Base-by-base conservation (phyloP, 2,888 invertebrate genomes). In the Penaeus monodon region DNA sequence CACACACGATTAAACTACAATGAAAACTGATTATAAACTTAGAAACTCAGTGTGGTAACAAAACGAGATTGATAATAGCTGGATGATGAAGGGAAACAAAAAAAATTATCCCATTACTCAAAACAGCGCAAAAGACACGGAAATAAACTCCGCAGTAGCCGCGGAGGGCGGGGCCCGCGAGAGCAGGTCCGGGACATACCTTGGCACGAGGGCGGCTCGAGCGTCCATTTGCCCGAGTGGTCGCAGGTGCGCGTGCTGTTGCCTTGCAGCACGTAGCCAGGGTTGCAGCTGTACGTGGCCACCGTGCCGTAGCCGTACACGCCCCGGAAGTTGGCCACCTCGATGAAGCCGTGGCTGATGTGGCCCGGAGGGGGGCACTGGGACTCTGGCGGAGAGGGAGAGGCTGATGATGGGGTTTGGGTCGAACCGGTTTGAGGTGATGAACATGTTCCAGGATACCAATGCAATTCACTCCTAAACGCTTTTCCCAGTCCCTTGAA, bases 201-300 rank as follows among this genome's bases (percentile, higher is more conserved):
- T 80, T 81, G 80, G 76, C 89, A 89, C 6, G 29, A 22, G 2
- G 89, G 89, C 0, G 83, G 68, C 22, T 74, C 78, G 3, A 76
- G 63, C 14, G 80, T 83, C 89, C 89, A 89, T 8, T 76, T 33
- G 24, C 88, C 89, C 14, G 79, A 77, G 64, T 84, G 83, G 64
- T 80, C 85, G 66, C 89, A 89, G n/a, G 78, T 57, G 38, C 85
- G 74, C 8, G 81, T 77, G 57, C 44, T 44, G 49, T 85, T 49
- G 4, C 89, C 89, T 73, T 84, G 80, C 12, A 91, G 44, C 22
- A 88, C 74, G 80, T 90, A 91, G 38, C 91, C 91, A 3, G 90
- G 85, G 66, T 85, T 90, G 77, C 91, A 91, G 73, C 86, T 88
- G 88, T 91, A 91, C 8, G 87, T 90, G 66, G 90, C 90, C 77